Evolutionary conservation across 2,797 vertebrate genomes (phyloP), one percentile per base, ranked within the genome.

Genomic region (Poliocrania exsul): DNA sequence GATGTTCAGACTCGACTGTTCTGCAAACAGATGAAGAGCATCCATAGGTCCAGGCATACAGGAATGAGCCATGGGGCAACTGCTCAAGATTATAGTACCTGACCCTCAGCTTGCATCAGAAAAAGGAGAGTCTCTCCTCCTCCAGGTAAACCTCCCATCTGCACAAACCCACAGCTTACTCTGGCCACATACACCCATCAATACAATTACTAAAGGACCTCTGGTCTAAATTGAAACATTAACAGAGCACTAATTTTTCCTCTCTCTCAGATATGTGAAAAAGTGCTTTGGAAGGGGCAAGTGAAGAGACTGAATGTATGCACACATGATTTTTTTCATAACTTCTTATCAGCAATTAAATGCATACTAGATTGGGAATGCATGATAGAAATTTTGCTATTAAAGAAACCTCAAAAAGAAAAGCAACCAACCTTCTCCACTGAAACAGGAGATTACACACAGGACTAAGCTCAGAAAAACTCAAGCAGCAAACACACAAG

Each of bases 111-210:
- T 19, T 33, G 17, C 23, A n/a, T 29, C 70, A 74, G 58, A 62
- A 46, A 64, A 64, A 49, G 42, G 29, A 5, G 29, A 81, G 50
- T 86, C 12, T 18, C 13, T 70, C 18, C 46, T 74, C 46, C 71
- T 28, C 12, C 66, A 65, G 15, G 24, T n/a, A 90, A 77, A 17
- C 16, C 40, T 57, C 56, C 33, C 35, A 40, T 18, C 6, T n/a
- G 16, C 40, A 42, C 33, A 86, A 86, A 82, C 13, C 8, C 19
- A 47, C n/a, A 67, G 15, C 29, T 57, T 35, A 47, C 6, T 69
- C 35, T 49, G 60, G 47, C 28, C 61, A 65, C 20, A 44, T 0
- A 0, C 14, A 84, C 18, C 6, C 2, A 3, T 16, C 23, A 3
- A 21, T 20, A 29, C 9, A 50, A 42, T 29, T 87, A 61, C 11